phyloP scores from a whole-genome alignment of 1,140 invertebrate genomes.

The Drosophila dunni region DNA sequence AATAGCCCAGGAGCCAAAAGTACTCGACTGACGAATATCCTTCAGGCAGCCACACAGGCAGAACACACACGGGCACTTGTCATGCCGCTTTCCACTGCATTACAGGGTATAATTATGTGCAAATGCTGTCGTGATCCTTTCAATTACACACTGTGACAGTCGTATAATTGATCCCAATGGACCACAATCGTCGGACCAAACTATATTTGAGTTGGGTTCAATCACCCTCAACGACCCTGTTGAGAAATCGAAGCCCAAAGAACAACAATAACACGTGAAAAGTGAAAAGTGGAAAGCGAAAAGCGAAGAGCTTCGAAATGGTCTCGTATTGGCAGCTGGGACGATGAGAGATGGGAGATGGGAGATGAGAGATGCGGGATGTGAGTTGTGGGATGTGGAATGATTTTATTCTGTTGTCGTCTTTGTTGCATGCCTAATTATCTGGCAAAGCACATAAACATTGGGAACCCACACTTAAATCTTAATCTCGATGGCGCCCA shows the following conservation, averaged over 20 bases:
- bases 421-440: conserved; percentile 76
- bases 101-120: conserved; percentile 45
- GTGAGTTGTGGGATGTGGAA: background rate
- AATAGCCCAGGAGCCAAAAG: conserved; percentile 26
- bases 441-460: conserved; percentile 74
- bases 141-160: conserved; percentile 82
- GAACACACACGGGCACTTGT: background rate
- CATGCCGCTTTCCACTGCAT: background rate
- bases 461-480: conserved; percentile 50
- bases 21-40: background rate
- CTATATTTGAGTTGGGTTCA: conserved; percentile 77
- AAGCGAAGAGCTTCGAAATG: conserved; percentile 37
- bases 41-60: background rate
- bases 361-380: background rate
- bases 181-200: conserved; percentile 54
- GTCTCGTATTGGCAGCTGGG: conserved; percentile 11
- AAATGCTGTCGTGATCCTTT: conserved; percentile 69
- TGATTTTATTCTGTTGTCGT: conserved; percentile 42
- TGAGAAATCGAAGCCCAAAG: conserved; percentile 57
- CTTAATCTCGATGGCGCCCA: conserved; percentile 41
- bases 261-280: conserved; percentile 70
- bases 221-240: conserved; percentile 39
- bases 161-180: conserved; percentile 80
- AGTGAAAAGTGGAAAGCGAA: background rate
- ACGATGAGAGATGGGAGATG: conserved; percentile 1